Conservation (phyloP, 2,888 invertebrate species). For the Odontomyia ornata region DNA sequence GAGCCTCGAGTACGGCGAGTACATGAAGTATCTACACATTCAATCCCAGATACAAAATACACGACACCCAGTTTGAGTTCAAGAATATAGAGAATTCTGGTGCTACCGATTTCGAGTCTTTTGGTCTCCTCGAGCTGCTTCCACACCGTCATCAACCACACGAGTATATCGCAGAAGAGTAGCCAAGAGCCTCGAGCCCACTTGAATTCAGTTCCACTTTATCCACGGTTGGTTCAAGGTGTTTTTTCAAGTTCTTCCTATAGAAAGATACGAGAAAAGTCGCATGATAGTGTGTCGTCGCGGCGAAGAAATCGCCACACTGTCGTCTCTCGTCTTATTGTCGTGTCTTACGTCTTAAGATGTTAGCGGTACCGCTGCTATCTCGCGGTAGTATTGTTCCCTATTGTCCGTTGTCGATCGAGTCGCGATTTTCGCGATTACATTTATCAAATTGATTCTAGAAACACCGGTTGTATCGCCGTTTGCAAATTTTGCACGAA, state of each 20-base stretch:
- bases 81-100: slow-evolving; percentile 19
- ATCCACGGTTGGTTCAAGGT: slow-evolving; percentile 32
- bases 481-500: neutral
- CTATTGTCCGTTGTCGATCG: neutral
- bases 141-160: neutral
- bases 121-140: slow-evolving; percentile 1
- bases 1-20: neutral
- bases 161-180: neutral
- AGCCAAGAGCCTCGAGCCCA: slow-evolving; percentile 7
- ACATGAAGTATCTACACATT: neutral
- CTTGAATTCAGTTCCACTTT: slow-evolving; percentile 33
- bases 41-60: slow-evolving; percentile 14
- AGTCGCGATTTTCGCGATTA: slow-evolving; percentile 25
- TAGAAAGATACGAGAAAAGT: neutral
- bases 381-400: neutral
- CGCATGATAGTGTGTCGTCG: neutral
- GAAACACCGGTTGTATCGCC: slow-evolving; percentile 8
- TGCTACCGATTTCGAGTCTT: slow-evolving; percentile 27
- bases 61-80: slow-evolving; percentile 16
- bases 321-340: slow-evolving; percentile 2
- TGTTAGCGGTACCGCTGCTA: neutral
- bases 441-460: slow-evolving; percentile 15
- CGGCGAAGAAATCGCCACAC: neutral
- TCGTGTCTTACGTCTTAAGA: slow-evolving; percentile 2
- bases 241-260: neutral